Evolutionary conservation across 2,888 invertebrate species (phyloP).

Genomic region (Lycophotia porphyrea): DNA sequence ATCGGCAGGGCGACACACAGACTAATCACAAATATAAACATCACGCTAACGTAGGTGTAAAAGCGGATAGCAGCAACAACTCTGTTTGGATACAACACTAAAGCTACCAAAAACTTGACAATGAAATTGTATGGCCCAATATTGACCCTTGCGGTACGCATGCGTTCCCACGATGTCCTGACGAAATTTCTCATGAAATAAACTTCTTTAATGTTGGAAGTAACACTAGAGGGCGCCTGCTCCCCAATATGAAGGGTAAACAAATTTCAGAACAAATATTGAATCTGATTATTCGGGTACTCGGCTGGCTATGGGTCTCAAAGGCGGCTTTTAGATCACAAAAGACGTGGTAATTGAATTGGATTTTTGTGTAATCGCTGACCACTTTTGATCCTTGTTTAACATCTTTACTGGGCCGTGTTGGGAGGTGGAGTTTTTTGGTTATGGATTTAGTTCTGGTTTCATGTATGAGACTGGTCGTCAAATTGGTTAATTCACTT

Average conservation of each 20-base stretch:
- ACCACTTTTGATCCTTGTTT: slow-evolving; percentile 84
- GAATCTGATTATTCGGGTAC: slow-evolving; percentile 84
- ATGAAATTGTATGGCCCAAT: slow-evolving; percentile 83
- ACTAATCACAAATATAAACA: slow-evolving; percentile 88
- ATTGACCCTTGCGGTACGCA: slow-evolving; percentile 84
- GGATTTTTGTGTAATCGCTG: slow-evolving; percentile 84
- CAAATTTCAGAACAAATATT: slow-evolving; percentile 88
- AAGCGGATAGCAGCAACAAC: slow-evolving; percentile 80
- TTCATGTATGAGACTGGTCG: slow-evolving; percentile 24
- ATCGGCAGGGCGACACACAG: slow-evolving; percentile 87
- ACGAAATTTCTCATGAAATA: slow-evolving; percentile 84
- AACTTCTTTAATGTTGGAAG: slow-evolving; percentile 75
- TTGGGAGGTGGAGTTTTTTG: slow-evolving; percentile 66
- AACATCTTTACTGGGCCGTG: slow-evolving; percentile 73
- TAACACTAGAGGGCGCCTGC: slow-evolving; percentile 83
- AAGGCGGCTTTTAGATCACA: slow-evolving; percentile 88
- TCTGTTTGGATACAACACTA: slow-evolving; percentile 81
- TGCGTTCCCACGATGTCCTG: slow-evolving; percentile 88
- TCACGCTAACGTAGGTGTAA: slow-evolving; percentile 86
- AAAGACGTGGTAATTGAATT: slow-evolving; percentile 87
- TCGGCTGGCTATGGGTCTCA: slow-evolving; percentile 70
- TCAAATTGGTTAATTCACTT: slow-evolving; percentile 39
- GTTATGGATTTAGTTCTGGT: slow-evolving; percentile 49
- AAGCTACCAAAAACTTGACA: slow-evolving; percentile 77
- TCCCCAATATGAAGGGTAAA: slow-evolving; percentile 75